Evolutionary conservation across 2,113 vertebrate genomes (phyloP).

Genomic region (Syrrhaptes paradoxus): DNA sequence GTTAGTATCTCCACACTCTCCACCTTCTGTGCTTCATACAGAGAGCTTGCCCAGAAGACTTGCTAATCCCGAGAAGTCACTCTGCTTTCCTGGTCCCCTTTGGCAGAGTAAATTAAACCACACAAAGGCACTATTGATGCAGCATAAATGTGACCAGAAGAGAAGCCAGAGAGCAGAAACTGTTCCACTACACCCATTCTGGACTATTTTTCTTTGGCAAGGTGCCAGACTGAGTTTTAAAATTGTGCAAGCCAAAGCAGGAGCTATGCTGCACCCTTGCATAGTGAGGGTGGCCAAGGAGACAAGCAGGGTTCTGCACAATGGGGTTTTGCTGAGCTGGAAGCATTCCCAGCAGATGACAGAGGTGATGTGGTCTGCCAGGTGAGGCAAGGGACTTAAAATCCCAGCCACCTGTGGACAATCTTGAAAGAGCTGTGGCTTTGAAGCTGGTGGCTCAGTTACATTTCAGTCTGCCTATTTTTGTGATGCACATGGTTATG

Average conservation of each 20-base stretch:
- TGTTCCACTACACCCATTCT: accelerated
- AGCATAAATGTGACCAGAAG: neutral
- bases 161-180: neutral
- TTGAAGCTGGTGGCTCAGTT: neutral
- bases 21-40: neutral
- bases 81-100: neutral
- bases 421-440: neutral
- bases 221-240: accelerated
- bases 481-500: neutral
- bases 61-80: neutral
- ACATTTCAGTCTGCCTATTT: neutral
- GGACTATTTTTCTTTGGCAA: neutral
- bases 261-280: neutral
- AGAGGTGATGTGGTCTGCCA: accelerated
- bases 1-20: neutral
- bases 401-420: neutral
- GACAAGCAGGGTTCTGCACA: accelerated
- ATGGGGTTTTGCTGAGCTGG: neutral
- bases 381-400: neutral
- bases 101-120: neutral
- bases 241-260: neutral
- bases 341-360: neutral
- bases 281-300: neutral
- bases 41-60: neutral
- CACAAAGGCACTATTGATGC: neutral